A percentile compares a stretch with the other conserved stretches of the same genome.
phyloP scores from a whole-genome alignment of 2,113 vertebrate genomes.

The Gobiocypris rarus region DNA sequence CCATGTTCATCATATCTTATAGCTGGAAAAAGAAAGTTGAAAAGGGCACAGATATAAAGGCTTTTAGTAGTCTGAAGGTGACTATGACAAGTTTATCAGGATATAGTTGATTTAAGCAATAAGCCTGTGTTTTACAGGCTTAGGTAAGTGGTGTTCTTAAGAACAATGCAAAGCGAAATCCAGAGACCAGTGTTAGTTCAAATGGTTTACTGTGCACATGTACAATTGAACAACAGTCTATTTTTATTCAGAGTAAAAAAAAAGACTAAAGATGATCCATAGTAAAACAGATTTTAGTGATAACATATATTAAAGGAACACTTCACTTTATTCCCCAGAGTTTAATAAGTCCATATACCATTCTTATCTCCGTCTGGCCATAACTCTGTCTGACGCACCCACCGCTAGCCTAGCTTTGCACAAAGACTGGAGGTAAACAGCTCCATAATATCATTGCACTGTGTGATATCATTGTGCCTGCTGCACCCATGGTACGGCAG shows the following conservation, averaged over 20 bases:
- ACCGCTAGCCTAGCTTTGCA: too few species aligned
- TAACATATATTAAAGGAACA: not conserved
- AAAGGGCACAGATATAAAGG: not conserved
- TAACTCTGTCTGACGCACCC: too few species aligned
- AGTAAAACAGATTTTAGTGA: not conserved
- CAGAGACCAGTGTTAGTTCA: not conserved
- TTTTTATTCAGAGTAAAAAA: too few species aligned
- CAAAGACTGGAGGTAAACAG: too few species aligned
- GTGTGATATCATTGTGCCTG: too few species aligned
- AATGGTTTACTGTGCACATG: not conserved
- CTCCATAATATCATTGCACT: too few species aligned
- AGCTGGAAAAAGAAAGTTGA: not conserved
- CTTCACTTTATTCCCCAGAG: too few species aligned
- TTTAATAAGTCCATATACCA: too few species aligned
- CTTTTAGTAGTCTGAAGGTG: conserved; percentile 20
- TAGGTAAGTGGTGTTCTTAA: not conserved
- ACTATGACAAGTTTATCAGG: not conserved
- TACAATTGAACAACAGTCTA: too few species aligned
- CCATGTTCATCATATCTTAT: conserved; percentile 19
- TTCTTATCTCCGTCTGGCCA: too few species aligned
- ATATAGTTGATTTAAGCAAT: not conserved
- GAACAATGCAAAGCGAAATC: not conserved
- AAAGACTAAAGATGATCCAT: not conserved
- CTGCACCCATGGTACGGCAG: too few species aligned
- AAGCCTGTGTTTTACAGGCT: not conserved